Evolutionary conservation across 2,113 vertebrate species (phyloP).

Genomic region (Rhagologus leucostigma): DNA sequence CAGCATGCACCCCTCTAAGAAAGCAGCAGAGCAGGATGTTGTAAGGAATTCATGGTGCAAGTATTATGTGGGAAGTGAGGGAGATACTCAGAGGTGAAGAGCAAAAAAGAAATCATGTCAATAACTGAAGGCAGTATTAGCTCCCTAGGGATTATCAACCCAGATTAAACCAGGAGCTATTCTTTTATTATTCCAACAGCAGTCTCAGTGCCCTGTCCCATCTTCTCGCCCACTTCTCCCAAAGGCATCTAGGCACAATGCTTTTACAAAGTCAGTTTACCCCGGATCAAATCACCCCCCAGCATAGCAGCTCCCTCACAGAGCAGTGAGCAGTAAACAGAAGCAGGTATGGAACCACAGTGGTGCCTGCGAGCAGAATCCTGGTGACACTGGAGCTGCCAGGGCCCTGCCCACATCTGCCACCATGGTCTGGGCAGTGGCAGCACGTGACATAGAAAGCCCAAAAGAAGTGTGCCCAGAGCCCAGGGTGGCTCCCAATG

Average conservation of each 20-base stretch:
- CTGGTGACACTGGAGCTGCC: background rate
- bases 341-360: background rate
- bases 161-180: background rate
- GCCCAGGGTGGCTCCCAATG: background rate
- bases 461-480: background rate
- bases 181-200: background rate
- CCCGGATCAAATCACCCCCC: fast-evolving
- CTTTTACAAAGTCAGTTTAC: background rate
- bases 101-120: background rate
- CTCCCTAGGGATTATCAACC: background rate
- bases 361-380: background rate
- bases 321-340: background rate
- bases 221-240: background rate
- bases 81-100: background rate
- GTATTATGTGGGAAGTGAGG: background rate
- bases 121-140: background rate
- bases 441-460: background rate
- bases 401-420: background rate
- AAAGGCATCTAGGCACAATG: background rate
- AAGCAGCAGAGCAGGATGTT: background rate
- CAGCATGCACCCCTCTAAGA: background rate
- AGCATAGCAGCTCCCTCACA: background rate
- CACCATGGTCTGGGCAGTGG: background rate
- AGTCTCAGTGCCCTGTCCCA: background rate
- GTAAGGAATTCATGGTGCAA: background rate